A percentile compares a stretch with the other conserved stretches of the same genome.
phyloP scores from a whole-genome alignment of 2,888 invertebrate genomes.

The Pyrrhosoma nymphula region DNA sequence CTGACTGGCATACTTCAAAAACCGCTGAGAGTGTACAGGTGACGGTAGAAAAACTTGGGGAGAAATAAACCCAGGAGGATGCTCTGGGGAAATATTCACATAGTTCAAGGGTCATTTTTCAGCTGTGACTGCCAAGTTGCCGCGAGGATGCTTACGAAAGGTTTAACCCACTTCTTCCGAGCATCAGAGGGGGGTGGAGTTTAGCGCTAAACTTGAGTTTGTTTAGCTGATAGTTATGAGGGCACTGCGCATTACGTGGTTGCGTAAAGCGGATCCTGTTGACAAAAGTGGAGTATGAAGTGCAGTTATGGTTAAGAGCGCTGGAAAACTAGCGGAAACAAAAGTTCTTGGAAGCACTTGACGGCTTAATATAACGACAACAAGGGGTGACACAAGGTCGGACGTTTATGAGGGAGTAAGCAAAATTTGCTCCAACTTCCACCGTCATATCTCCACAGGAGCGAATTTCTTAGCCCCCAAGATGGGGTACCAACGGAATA shows the following conservation, averaged over 20 bases:
- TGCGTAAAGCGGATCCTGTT: not conserved
- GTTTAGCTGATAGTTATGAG: not conserved
- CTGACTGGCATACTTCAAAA: too few relatives aligned
- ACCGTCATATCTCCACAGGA: not conserved
- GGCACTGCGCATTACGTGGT: not conserved
- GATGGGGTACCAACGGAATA: not conserved
- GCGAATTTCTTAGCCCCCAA: not conserved
- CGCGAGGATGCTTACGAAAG: not conserved
- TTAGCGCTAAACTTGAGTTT: not conserved
- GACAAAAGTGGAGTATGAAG: constrained; percentile 31
- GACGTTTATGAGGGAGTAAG: not conserved
- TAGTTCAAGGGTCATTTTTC: not conserved
- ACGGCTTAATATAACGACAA: constrained; percentile 29
- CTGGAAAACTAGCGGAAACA: not conserved
- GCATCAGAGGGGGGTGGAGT: not conserved
- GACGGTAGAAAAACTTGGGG: not conserved
- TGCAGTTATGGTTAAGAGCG: constrained; percentile 22
- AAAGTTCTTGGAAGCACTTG: not conserved
- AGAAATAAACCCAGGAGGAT: too few relatives aligned
- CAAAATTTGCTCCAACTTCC: constrained; percentile 1
- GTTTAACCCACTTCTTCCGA: not conserved
- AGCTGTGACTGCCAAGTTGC: not conserved
- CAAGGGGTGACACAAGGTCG: constrained; percentile 23
- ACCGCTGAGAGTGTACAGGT: not conserved
- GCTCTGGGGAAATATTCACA: not conserved